Base-by-base conservation (phyloP, 2,113 vertebrate species). In the Telmatochromis sp. region DNA sequence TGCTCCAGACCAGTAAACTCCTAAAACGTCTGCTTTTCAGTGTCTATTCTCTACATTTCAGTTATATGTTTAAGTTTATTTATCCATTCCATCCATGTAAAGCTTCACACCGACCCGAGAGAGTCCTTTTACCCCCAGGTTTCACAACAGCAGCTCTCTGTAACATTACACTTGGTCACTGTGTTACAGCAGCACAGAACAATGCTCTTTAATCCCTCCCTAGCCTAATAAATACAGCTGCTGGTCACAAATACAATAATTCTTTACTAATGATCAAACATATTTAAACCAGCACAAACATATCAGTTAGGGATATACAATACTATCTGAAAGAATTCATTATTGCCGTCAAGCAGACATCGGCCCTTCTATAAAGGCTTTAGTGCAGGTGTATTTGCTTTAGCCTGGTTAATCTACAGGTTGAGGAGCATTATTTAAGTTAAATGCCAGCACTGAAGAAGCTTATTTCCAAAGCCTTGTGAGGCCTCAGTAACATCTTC, bases 141-240 rank as follows among this genome's bases (percentile, higher is more conserved):
- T 2, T 45, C 40, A 6, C 10, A 23, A 23, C 4, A 0, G 65
- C 37, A 45, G n/a, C n/a, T 21, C 5, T 6, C n/a, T 71, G 65
- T 42, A 71, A 42, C n/a, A 23, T 42, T 42, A 23, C 17, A 42
- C 7, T 0, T 42, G 65, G 65, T 68, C 63, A 2, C 63, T 68
- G 11, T 58, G 26, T 19, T 60, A 19, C 57, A 71, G 35, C 35
- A 14, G n/a, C n/a, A 37, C 35, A 68, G 33, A 68, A 68, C 10
- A 68, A 68, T 6, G 15, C 15, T 63, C 15, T 68, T 68, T 14
- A 68, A 21, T 23, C 7, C 35, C 35, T 40, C n/a, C 37, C n/a
- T 4, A 71, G 23, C 65, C 12, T 71, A 21, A 71, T 23, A 2
- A 71, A 23, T 23, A 9, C 17, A 65, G 33, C 60, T 37, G 31